phyloP scores from a whole-genome alignment of 1,140 invertebrate species.

The Trissolcus basalis region DNA sequence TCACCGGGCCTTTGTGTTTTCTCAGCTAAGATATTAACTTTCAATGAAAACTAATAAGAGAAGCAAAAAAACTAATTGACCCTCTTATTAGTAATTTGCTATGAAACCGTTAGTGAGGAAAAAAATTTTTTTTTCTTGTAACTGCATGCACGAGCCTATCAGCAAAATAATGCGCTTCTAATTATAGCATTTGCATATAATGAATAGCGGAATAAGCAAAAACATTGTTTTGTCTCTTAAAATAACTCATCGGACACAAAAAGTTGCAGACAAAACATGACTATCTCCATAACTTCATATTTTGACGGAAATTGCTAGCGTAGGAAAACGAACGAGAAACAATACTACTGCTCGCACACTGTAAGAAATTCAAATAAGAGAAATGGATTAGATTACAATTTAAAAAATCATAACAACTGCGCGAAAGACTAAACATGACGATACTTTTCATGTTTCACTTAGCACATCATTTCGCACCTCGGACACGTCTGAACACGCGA shows the following conservation, averaged over 20 bases:
- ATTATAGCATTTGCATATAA: too few species aligned
- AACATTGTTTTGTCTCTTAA: too few species aligned
- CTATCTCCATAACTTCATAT: background rate
- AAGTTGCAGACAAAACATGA: too few species aligned
- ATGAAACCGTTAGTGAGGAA: too few species aligned
- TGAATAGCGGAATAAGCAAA: too few species aligned
- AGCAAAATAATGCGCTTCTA: too few species aligned
- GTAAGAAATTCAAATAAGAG: conserved; percentile 9
- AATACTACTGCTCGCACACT: conserved; percentile 1
- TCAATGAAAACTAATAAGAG: background rate
- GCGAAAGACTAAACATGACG: conserved; percentile 12
- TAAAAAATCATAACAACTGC: conserved; percentile 16
- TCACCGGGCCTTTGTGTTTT: conserved; percentile 32
- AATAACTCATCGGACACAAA: too few species aligned
- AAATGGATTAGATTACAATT: conserved; percentile 26
- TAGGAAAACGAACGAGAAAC: conserved; percentile 5
- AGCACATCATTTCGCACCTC: conserved; percentile 20
- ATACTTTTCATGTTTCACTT: conserved; percentile 29
- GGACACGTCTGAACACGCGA: background rate
- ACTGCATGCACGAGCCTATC: too few species aligned
- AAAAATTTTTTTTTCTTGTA: too few species aligned
- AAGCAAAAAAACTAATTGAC: too few species aligned
- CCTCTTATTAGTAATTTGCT: too few species aligned
- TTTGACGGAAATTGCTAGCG: conserved; percentile 4
- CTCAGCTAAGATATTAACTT: conserved; percentile 23